phyloP scores from a whole-genome alignment of 2,888 invertebrate species.

The Pyrrhosoma nymphula region DNA sequence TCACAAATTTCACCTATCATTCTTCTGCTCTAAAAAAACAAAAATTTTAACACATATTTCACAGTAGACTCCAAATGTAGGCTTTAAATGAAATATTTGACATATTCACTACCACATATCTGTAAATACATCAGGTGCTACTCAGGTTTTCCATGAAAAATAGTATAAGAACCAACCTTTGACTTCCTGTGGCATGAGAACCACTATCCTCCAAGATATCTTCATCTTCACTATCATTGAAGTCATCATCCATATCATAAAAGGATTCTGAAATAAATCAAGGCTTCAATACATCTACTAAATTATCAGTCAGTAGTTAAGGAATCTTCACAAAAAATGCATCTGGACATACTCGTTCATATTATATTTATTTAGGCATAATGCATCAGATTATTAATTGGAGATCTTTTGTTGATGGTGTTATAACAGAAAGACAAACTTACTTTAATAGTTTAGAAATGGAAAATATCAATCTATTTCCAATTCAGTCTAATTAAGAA shows the following conservation, averaged over 20 bases:
- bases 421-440: too few relatives aligned
- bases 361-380: background rate
- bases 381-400: background rate
- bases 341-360: background rate
- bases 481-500: too few relatives aligned
- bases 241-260: slow-evolving; percentile 75
- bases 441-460: too few relatives aligned
- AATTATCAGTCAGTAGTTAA: background rate
- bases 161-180: slow-evolving; percentile 70
- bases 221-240: slow-evolving; percentile 77
- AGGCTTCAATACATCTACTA: background rate
- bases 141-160: background rate
- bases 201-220: slow-evolving; percentile 72
- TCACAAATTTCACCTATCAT: too few relatives aligned
- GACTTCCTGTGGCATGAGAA: slow-evolving; percentile 68
- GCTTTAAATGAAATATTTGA: too few relatives aligned
- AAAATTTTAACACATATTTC: too few relatives aligned
- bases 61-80: too few relatives aligned
- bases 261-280: slow-evolving; percentile 40
- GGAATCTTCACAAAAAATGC: background rate
- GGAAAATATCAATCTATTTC: too few relatives aligned
- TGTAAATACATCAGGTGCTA: too few relatives aligned
- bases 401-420: too few relatives aligned
- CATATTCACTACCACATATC: too few relatives aligned
- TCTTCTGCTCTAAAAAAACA: too few relatives aligned